Evolutionary conservation across 2,113 vertebrate species (phyloP), one percentile per base, ranked within the genome.

Genomic region (Corythoichthys intestinalis): DNA sequence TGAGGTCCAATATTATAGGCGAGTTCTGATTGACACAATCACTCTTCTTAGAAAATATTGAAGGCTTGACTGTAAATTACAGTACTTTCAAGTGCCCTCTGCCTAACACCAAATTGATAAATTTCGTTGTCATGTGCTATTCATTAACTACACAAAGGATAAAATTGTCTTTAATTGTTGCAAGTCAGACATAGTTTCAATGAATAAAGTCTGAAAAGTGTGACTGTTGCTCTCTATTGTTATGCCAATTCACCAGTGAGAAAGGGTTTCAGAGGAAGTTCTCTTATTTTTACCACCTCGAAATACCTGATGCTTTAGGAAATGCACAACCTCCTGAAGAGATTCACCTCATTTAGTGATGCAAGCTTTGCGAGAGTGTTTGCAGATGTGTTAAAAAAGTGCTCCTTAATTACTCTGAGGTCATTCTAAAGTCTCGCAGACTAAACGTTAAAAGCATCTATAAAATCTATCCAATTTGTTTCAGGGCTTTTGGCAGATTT

Each of bases 121-220:
- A 5, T 52, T 15, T 52, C 49, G 5, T 52, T 1, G 1, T 52
- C 9, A 3, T 12, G 47, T 12, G 1, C 13, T 17, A n/a, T 15
- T 52, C 49, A 17, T 52, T 17, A 4, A 6, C 1, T 17, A 17
- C 5, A 15, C 4, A 1, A 52, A 52, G 17, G 49, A 4, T 6
- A 5, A 58, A 35, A n/a, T 58, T 12, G 4, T 20, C 2, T 60
- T 39, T 39, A 60, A 60, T 60, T 14, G 35, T 76, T 49, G 57
- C 46, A 65, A 73, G 73, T 48, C 63, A 68, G 77, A 75, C n/a
- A 2, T 58, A 61, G 53, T 70, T 62, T 70, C 70, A 83, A 48
- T 67, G 71, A 67, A 48, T 67, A 69, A 67, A 70, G 80, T 71
- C 80, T 74, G 78, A 82, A 87, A 87, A 88, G 79, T 83, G 75